Evolutionary conservation across 2,888 invertebrate genomes (phyloP).

Genomic region (Cephus spinipes): DNA sequence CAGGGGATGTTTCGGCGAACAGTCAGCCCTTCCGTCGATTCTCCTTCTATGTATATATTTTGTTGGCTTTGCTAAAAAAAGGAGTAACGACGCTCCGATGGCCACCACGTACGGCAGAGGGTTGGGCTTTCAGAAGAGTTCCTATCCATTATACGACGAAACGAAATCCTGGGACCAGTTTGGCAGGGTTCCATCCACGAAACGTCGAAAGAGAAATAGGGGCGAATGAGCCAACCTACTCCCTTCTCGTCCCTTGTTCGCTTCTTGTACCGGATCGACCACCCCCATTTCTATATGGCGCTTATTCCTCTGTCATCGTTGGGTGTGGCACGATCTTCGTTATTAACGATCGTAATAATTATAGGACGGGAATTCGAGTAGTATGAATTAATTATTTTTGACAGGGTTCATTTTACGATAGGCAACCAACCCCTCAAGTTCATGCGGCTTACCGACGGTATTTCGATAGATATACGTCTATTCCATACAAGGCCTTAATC

Average conservation of each 20-base stretch:
- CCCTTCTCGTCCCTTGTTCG: background rate
- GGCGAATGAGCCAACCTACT: background rate
- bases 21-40: background rate
- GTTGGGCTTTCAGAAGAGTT: background rate
- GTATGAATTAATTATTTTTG: slow-evolving; percentile 6
- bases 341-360: slow-evolving; percentile 5
- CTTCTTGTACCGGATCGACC: background rate
- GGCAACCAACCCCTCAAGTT: background rate
- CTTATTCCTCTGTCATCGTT: background rate
- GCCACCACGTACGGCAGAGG: background rate
- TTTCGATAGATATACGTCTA: background rate
- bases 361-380: background rate
- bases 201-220: slow-evolving; percentile 5
- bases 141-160: slow-evolving; percentile 3
- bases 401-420: background rate
- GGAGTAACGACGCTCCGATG: background rate
- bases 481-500: no score
- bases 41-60: background rate
- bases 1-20: background rate
- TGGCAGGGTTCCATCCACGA: slow-evolving; percentile 2
- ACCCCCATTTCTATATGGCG: background rate
- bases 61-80: background rate
- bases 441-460: background rate
- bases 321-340: background rate
- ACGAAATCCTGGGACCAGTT: slow-evolving; percentile 2